phyloP scores from a whole-genome alignment of 2,113 vertebrate genomes.

The Pionites leucogaster region DNA sequence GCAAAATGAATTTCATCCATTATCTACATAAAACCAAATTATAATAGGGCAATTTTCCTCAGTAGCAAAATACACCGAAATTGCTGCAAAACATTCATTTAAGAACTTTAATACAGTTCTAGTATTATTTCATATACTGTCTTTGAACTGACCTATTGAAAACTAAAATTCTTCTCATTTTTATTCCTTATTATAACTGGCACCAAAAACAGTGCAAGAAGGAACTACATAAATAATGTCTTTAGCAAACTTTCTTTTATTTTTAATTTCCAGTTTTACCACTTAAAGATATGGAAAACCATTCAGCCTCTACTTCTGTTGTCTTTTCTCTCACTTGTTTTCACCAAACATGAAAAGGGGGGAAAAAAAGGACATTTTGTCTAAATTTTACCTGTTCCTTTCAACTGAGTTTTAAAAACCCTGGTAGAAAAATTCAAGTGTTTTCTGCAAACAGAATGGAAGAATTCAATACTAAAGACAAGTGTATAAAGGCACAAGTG shows the following conservation, averaged over 20 bases:
- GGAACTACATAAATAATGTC: background rate
- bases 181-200: background rate
- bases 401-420: background rate
- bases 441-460: background rate
- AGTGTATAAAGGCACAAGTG: background rate
- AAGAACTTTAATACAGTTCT: background rate
- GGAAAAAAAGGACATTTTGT: background rate
- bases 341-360: background rate
- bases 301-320: background rate
- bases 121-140: background rate
- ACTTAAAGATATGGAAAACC: background rate
- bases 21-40: conserved; percentile 23
- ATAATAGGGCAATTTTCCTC: conserved; percentile 5
- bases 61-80: background rate
- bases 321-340: background rate
- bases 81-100: background rate
- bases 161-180: background rate
- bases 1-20: conserved; percentile 38
- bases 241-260: background rate
- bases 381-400: background rate
- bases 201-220: background rate
- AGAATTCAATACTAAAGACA: background rate
- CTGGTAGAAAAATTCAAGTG: background rate
- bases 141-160: background rate
- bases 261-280: background rate